phyloP scores from a whole-genome alignment of 2,888 invertebrate genomes.

The Caenorhabditis japonica region DNA sequence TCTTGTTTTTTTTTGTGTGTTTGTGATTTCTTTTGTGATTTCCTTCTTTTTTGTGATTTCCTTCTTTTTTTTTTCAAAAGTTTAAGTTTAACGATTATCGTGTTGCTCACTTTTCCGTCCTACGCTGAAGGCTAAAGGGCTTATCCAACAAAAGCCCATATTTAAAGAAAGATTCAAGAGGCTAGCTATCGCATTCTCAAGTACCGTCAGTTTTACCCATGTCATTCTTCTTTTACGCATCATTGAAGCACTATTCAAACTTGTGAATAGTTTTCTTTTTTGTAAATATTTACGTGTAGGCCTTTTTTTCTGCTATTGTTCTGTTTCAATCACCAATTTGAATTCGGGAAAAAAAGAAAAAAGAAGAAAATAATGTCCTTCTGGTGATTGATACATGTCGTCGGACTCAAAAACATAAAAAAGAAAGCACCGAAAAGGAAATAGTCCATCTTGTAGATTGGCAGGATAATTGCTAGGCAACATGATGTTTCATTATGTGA shows the following conservation, averaged over 20 bases:
- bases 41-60: too few relatives aligned
- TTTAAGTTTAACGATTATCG: too few relatives aligned
- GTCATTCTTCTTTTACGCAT: constrained; percentile 9
- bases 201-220: constrained; percentile 29
- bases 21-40: too few relatives aligned
- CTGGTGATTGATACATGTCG: constrained; percentile 16
- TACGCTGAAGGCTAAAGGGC: too few relatives aligned
- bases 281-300: neutral
- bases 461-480: neutral
- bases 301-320: neutral
- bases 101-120: too few relatives aligned
- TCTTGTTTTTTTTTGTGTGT: too few relatives aligned
- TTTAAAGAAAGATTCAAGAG: neutral
- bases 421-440: constrained; percentile 19
- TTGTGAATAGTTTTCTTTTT: neutral
- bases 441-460: constrained; percentile 21
- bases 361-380: neutral
- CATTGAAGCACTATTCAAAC: constrained; percentile 13
- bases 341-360: neutral
- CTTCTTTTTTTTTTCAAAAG: too few relatives aligned
- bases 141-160: too few relatives aligned
- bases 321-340: neutral
- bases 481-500: too few relatives aligned
- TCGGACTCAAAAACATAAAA: neutral
- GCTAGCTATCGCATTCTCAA: constrained; percentile 29